Conservation (phyloP, 2,797 vertebrate genomes). For the Gastrophryne carolinensis region DNA sequence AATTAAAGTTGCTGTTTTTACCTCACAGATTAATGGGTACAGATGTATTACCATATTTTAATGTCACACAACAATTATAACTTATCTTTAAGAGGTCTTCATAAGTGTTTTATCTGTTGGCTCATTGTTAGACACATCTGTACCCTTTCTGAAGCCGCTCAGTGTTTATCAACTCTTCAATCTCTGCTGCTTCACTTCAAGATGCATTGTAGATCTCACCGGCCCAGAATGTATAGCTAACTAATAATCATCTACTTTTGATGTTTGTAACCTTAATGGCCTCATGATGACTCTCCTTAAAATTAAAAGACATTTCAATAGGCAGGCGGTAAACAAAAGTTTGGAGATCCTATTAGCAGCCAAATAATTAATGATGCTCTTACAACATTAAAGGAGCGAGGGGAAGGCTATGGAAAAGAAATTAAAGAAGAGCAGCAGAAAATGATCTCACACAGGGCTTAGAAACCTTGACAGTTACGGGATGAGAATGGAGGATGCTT, state of each 20-base stretch:
- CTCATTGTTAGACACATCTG: conserved; percentile 45
- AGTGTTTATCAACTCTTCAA: conserved; percentile 39
- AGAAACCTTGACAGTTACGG: not conserved
- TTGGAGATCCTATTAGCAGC: conserved; percentile 48
- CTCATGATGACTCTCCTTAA: conserved; percentile 47
- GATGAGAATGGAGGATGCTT: not conserved
- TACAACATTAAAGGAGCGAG: conserved; percentile 41
- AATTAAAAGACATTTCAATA: conserved; percentile 48
- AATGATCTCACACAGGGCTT: conserved; percentile 10
- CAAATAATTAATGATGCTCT: conserved; percentile 47
- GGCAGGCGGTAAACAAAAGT: conserved; percentile 45
- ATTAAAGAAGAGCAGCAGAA: not conserved
- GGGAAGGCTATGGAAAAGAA: not conserved
- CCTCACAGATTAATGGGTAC: too few species aligned
- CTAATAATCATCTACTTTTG: conserved; percentile 45
- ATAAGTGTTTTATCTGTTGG: conserved; percentile 3
- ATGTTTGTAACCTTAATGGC: conserved; percentile 45
- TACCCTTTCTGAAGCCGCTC: conserved; percentile 42
- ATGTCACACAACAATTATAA: not conserved
- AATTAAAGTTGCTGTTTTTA: too few species aligned
- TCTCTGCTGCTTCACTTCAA: conserved; percentile 45
- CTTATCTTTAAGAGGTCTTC: not conserved
- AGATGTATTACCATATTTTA: too few species aligned
- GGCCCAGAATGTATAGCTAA: conserved; percentile 21
- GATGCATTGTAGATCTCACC: conserved; percentile 8